These are phyloP conservation scores for Pantelozetes paolii DNA, from an alignment of 2,888 invertebrate species.

Conservation along the genomic window DNA sequence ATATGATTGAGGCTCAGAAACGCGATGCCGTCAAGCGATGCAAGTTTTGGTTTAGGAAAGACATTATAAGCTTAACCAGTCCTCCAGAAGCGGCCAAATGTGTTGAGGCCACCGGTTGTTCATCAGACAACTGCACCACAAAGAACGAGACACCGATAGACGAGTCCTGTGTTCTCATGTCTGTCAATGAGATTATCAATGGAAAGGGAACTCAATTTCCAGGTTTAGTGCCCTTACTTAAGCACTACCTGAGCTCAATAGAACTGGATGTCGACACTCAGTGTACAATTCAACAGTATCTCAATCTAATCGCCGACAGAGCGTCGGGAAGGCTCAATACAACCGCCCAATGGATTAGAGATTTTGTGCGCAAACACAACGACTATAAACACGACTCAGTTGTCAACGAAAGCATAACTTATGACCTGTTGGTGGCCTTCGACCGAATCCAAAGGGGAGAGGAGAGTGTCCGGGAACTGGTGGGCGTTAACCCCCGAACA, in stretches of 20 bases:
- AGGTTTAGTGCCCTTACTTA: conserved; percentile 87
- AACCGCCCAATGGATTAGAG: conserved; percentile 89
- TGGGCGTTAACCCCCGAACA: conserved; percentile 27
- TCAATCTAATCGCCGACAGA: conserved; percentile 72
- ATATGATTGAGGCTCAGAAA: conserved; percentile 91
- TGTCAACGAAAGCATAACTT: conserved; percentile 79
- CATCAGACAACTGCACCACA: not conserved
- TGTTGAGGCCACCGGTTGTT: conserved; percentile 48
- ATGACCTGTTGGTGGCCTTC: conserved; percentile 65
- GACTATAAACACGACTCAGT: conserved; percentile 86
- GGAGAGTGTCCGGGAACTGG: not conserved
- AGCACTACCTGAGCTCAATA: conserved; percentile 87
- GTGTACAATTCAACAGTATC: conserved; percentile 93
- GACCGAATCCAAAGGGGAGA: conserved; percentile 44
- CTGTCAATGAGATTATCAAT: conserved; percentile 94
- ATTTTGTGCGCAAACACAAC: conserved; percentile 79
- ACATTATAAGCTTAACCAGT: conserved; percentile 60
- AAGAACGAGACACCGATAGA: conserved; percentile 21
- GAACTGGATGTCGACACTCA: conserved; percentile 98
- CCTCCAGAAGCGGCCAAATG: conserved; percentile 54
- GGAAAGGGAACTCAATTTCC: conserved; percentile 88
- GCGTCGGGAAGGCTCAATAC: conserved; percentile 66
- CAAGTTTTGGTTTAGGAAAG: conserved; percentile 89
- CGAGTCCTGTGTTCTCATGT: conserved; percentile 59
- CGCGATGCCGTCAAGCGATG: conserved; percentile 75